A percentile compares a stretch with the other conserved stretches of the same genome.
Conservation (phyloP, 2,888 invertebrate species). For the Pimpla rufipes region DNA sequence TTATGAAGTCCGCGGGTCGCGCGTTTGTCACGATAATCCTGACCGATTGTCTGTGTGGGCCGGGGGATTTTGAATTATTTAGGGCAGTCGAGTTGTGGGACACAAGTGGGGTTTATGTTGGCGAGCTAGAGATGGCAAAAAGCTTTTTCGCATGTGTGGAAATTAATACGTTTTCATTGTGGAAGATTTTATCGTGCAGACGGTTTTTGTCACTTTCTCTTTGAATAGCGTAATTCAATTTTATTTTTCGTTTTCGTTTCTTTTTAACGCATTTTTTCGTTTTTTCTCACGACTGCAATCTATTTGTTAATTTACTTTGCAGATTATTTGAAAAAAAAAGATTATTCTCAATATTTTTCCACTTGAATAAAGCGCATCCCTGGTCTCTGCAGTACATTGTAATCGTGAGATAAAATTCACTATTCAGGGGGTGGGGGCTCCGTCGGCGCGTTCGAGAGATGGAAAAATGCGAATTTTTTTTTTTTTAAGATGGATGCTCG, state of each 20-base stretch:
- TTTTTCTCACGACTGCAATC: no score
- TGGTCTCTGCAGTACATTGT: neutral
- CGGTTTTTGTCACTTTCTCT: neutral
- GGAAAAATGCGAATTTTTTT: neutral
- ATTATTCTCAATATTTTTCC: no score
- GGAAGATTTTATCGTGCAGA: neutral
- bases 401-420: neutral
- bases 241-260: neutral
- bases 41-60: neutral
- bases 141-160: neutral
- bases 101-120: neutral
- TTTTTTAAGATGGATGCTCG: neutral
- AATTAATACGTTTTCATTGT: neutral
- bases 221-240: neutral
- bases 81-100: slow-evolving; percentile 3
- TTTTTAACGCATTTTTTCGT: no score
- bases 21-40: slow-evolving; percentile 30
- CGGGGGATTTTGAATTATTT: slow-evolving; percentile 22
- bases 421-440: neutral
- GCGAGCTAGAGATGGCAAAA: neutral
- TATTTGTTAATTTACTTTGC: no score
- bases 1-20: neutral
- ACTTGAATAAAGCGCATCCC: neutral
- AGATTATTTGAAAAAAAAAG: no score
- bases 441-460: neutral